Evolutionary conservation across 1,140 invertebrate species (phyloP).

Genomic region (Rhyzopertha dominica): DNA sequence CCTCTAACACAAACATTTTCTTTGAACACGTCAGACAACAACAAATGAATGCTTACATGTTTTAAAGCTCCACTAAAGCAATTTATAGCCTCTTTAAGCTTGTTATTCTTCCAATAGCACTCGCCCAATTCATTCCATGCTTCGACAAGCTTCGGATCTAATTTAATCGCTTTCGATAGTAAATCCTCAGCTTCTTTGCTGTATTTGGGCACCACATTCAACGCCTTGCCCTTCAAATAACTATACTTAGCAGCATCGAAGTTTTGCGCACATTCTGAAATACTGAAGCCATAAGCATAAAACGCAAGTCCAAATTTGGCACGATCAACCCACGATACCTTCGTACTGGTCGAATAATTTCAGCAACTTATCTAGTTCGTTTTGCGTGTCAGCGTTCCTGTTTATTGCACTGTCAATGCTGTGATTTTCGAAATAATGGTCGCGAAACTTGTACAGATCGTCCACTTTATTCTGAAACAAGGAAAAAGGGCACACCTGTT

Average conservation of each 20-base stretch:
- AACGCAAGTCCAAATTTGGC: slow-evolving; percentile 4
- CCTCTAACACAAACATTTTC: slow-evolving; percentile 50
- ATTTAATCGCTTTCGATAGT: slow-evolving; percentile 77
- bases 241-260: slow-evolving; percentile 62
- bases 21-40: slow-evolving; percentile 7
- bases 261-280: slow-evolving; percentile 42
- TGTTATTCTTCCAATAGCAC: slow-evolving; percentile 84
- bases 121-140: slow-evolving; percentile 90
- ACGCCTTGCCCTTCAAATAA: slow-evolving; percentile 68
- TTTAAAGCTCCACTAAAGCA: slow-evolving; percentile 79
- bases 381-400: slow-evolving; percentile 61
- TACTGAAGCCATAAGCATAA: too few species aligned
- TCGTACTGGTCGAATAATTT: slow-evolving; percentile 62
- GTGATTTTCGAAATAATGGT: slow-evolving; percentile 76
- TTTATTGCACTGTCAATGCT: slow-evolving; percentile 61
- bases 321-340: slow-evolving; percentile 49
- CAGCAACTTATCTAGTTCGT: slow-evolving; percentile 59
- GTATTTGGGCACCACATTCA: slow-evolving; percentile 70
- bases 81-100: slow-evolving; percentile 74
- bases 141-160: slow-evolving; percentile 74
- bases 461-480: slow-evolving; percentile 59
- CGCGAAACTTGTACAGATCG: slow-evolving; percentile 63
- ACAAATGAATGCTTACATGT: slow-evolving; percentile 56
- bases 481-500: slow-evolving; percentile 4
- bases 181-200: slow-evolving; percentile 65